Conservation (phyloP, 2,888 invertebrate genomes). For the Netelia fuscicornis region DNA sequence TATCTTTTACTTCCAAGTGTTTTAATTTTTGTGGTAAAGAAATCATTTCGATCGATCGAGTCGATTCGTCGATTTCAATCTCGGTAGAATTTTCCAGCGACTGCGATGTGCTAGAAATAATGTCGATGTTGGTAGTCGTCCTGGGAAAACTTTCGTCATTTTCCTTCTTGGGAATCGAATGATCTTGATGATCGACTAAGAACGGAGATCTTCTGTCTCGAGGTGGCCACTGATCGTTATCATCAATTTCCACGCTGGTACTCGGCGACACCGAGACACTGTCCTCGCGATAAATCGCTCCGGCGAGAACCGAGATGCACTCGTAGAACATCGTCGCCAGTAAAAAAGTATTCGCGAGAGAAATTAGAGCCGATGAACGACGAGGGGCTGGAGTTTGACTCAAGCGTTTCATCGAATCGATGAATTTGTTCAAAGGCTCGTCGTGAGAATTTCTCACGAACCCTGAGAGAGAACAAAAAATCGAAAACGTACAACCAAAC, state of each 20-base stretch:
- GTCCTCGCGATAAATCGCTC: constrained; percentile 57
- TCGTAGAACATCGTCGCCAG: constrained; percentile 75
- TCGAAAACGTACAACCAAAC: not conserved
- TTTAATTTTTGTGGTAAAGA: not conserved
- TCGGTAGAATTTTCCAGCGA: too few relatives aligned
- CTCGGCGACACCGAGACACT: constrained; percentile 32
- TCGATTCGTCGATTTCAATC: too few relatives aligned
- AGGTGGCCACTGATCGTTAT: constrained; percentile 42
- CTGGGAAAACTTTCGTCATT: not conserved
- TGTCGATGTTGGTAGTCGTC: too few relatives aligned
- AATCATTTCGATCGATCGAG: too few relatives aligned
- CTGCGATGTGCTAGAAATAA: too few relatives aligned
- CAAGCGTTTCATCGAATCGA: constrained; percentile 71
- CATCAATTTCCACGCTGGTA: constrained; percentile 38
- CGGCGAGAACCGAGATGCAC: constrained; percentile 61
- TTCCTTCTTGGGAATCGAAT: not conserved
- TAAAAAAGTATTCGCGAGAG: constrained; percentile 74
- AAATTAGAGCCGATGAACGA: constrained; percentile 65
- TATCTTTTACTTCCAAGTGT: not conserved
- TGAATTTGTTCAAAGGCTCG: constrained; percentile 64
- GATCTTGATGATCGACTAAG: not conserved
- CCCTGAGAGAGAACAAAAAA: constrained; percentile 12
- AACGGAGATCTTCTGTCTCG: constrained; percentile 3
- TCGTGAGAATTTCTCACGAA: constrained; percentile 47
- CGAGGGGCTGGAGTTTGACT: constrained; percentile 49